A percentile compares a stretch with the other conserved stretches of the same genome.
These are phyloP conservation scores for Urocolius indicus DNA, from an alignment of 2,113 vertebrate species.

Conservation along the genomic window DNA sequence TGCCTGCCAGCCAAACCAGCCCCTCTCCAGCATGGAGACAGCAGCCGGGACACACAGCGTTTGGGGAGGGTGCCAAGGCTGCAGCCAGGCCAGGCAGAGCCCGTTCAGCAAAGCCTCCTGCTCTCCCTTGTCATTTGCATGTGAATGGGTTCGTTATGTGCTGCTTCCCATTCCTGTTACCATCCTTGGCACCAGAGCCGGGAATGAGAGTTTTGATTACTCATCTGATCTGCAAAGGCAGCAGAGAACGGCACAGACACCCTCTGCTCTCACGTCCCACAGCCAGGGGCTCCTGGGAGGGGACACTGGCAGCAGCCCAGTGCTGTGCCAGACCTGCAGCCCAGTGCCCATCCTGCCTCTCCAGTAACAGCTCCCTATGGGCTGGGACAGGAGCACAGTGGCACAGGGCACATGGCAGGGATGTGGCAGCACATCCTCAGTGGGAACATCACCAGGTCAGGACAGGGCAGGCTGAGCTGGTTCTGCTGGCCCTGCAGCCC, in stretches of 20 bases:
- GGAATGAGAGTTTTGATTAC: not conserved
- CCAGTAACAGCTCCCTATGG: fast-evolving
- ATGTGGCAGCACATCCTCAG: fast-evolving
- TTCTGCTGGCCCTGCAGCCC: not conserved
- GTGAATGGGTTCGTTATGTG: not conserved
- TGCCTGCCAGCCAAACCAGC: fast-evolving
- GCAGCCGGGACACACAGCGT: fast-evolving
- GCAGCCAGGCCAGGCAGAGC: not conserved
- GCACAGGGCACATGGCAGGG: not conserved
- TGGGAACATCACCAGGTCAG: fast-evolving
- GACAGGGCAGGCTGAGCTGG: not conserved
- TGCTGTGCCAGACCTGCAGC: fast-evolving
- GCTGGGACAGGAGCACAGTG: fast-evolving
- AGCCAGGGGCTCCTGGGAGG: fast-evolving
- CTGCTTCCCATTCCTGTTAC: not conserved
- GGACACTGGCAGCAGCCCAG: not conserved
- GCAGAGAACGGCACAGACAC: not conserved
- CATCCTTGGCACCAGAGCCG: not conserved
- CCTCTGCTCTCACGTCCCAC: fast-evolving
- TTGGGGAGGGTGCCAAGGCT: not conserved
- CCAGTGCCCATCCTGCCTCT: fast-evolving
- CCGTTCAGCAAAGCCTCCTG: not conserved
- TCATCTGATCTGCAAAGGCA: not conserved
- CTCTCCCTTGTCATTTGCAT: not conserved
- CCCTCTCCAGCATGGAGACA: fast-evolving